phyloP scores from a whole-genome alignment of 2,888 invertebrate species.

The Clostera curtula region DNA sequence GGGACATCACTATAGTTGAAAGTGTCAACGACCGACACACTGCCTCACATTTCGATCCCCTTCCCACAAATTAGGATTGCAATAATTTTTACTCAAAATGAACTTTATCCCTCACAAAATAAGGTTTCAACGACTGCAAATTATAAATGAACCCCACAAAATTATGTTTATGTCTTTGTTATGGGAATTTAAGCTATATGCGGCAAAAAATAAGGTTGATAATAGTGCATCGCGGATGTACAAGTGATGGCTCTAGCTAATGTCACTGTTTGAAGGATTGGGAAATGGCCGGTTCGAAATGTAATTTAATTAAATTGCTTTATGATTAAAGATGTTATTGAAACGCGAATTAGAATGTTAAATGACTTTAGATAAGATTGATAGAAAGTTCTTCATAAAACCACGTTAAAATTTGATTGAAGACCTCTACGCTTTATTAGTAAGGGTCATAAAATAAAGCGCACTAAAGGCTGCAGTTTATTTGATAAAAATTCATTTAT shows the following conservation, averaged over 20 bases:
- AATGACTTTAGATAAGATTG: too few relatives aligned
- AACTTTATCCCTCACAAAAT: conserved; percentile 8
- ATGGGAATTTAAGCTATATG: conserved; percentile 16
- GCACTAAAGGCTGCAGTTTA: too few relatives aligned
- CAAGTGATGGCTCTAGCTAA: conserved; percentile 4
- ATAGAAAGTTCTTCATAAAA: too few relatives aligned
- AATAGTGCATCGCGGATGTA: background rate
- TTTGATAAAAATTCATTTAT: too few relatives aligned
- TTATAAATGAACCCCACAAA: conserved; percentile 10
- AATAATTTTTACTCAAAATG: conserved; percentile 10
- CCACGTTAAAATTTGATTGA: too few relatives aligned
- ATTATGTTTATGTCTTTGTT: conserved; percentile 16
- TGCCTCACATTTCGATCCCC: conserved; percentile 53
- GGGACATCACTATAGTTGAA: too few relatives aligned
- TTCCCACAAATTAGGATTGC: conserved; percentile 14
- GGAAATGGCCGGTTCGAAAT: conserved; percentile 9
- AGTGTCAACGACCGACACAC: conserved; percentile 61
- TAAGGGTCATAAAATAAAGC: too few relatives aligned
- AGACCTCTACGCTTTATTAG: too few relatives aligned
- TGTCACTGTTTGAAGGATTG: conserved; percentile 26
- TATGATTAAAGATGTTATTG: too few relatives aligned
- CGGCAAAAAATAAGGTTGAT: conserved; percentile 2
- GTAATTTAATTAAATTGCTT: conserved; percentile 21
- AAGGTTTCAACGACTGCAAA: conserved; percentile 6
- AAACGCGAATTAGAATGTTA: too few relatives aligned